Percentiles rank a stretch among this genome's conserved stretches.
These are phyloP conservation scores for Tupaia chinensis DNA, from an alignment of 2,113 vertebrate genomes.

Conservation along the genomic window DNA sequence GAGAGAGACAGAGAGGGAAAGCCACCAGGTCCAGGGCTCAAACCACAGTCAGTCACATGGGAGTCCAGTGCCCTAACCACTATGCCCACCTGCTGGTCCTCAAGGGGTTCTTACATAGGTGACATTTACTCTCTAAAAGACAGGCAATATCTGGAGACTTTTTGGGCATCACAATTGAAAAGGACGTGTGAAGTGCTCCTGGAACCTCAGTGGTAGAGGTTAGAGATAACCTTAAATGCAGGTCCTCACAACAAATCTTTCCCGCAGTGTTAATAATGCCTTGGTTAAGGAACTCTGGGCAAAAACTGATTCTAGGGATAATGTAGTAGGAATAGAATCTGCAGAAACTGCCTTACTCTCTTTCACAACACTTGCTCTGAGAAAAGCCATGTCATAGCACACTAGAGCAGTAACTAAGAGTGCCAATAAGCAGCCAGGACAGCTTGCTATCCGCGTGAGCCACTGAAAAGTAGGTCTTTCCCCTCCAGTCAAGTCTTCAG, in stretches of 20 bases:
- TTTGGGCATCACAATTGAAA: neutral
- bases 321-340: neutral
- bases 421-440: no score
- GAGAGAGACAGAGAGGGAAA: no score
- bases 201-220: neutral
- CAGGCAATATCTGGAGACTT: neutral
- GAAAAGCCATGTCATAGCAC: neutral
- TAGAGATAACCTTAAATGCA: neutral
- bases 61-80: no score
- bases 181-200: neutral
- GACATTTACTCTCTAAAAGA: neutral
- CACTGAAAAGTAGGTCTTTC: no score
- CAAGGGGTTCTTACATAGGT: neutral
- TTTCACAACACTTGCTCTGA: neutral
- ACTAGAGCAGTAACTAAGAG: neutral
- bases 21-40: no score
- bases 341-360: neutral
- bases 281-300: neutral
- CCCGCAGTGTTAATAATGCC: neutral
- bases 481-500: neutral
- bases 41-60: no score
- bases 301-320: neutral
- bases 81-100: no score
- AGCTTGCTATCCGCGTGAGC: fast-evolving
- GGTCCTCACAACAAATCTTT: neutral